Base-by-base conservation (phyloP, 2,113 vertebrate genomes). In the Brachyhypopomus occidentalis region DNA sequence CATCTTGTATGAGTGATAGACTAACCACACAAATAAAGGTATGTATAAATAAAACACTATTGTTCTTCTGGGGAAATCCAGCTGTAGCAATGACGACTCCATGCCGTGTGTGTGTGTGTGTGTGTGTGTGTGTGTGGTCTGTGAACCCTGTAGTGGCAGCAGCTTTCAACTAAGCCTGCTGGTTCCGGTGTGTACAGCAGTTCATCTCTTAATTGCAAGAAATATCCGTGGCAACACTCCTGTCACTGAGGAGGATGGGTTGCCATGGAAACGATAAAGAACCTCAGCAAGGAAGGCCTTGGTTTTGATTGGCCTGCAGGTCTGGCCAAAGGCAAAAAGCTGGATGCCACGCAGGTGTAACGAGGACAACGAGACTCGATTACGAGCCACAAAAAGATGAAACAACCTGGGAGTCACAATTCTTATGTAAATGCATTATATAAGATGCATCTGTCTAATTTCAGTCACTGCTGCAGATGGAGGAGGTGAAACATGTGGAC, bases 181-280 rank as follows among this genome's bases (percentile, higher is more conserved):
- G 64, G 56, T 63, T 70, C 60, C 64, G 79, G 72, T 71, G 77
- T 71, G 72, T 84, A 77, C 72, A 84, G 11, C 60, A 74, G 70
- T 75, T 75, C 56, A 77, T 72, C 78, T 80, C 82, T 72, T 78
- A 81, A 86, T 81, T 81, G 78, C 79, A 72, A 73, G 70, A 86
- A 81, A 67, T 75, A 77, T 55, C 70, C 73, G 27, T 27, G 3
- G 27, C 78, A 78, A 76, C 63, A 59, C 14, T 78, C 74, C 62
- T 71, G 23, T 75, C 59, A 83, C 75, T 52, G 41, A 74, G 60
- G 45, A 75, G 72, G 64, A 62, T 75, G 73, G 38, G 82, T 79
- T 86, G 75, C 85, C 66, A 66, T 70, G 62, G 82, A 66, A 78
- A 86, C 82, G 19, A 23, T 63, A 34, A 56, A 73, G 67, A 34